These are phyloP conservation scores for Erebia ligea DNA, from an alignment of 2,888 invertebrate species.

Conservation along the genomic window DNA sequence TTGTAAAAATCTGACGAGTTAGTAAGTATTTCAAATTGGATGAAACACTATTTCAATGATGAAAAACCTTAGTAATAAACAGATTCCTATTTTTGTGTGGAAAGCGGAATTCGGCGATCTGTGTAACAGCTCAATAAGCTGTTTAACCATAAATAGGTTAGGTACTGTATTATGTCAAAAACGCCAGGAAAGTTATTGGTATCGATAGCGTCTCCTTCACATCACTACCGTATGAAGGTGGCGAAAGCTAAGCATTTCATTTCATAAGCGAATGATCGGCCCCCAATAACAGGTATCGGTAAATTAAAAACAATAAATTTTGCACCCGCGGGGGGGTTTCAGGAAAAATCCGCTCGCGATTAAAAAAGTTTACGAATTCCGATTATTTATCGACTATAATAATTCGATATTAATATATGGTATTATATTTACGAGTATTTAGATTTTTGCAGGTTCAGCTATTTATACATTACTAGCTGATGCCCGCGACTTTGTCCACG, in stretches of 20 bases:
- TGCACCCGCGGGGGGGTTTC: constrained; percentile 32
- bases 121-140: too few relatives aligned
- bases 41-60: too few relatives aligned
- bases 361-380: constrained; percentile 64
- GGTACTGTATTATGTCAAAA: too few relatives aligned
- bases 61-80: too few relatives aligned
- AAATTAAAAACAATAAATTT: constrained; percentile 80
- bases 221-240: constrained; percentile 42
- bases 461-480: too few relatives aligned
- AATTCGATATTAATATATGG: constrained; percentile 34
- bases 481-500: too few relatives aligned
- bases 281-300: constrained; percentile 51
- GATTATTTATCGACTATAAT: constrained; percentile 55
- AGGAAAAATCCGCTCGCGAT: constrained; percentile 51
- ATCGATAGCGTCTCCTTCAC: constrained; percentile 41
- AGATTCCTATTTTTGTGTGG: too few relatives aligned
- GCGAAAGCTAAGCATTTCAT: constrained; percentile 64
- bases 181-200: background rate
- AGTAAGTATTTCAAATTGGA: too few relatives aligned
- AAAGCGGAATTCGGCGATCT: too few relatives aligned
- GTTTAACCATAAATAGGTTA: too few relatives aligned
- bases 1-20: too few relatives aligned
- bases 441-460: too few relatives aligned
- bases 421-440: background rate
- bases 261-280: constrained; percentile 65